Evolutionary conservation across 2,888 invertebrate genomes (phyloP), one percentile per base, ranked within the genome.

Genomic region (Cactoblastis cactorum): DNA sequence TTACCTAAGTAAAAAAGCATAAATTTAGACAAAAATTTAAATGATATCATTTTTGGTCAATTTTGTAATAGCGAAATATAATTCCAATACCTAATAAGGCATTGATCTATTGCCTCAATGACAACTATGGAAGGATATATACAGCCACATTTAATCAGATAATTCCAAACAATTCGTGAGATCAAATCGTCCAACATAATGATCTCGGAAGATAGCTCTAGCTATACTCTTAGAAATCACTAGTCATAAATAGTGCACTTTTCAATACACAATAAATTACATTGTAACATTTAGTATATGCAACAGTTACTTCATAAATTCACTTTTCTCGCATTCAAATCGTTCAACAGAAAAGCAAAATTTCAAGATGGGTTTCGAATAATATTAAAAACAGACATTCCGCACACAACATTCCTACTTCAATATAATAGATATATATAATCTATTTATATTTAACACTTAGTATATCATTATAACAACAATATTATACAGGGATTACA

Each of bases 321-420:
- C 55, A 64, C 56, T 60, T 65, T 65, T 58, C 55, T 43, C 54
- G 55, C 59, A 61, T 58, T 57, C 51, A 55, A 59, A 50, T 41
- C 49, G 52, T 58, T 59, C 55, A 68, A 67, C 62, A 63, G 63
- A 68, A 63, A 66, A 58, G 63, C 65, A 61, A 54, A 63, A 69
- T 67, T 61, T 69, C 71, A 69, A 70, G 64, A 62, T 64, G 72
- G 73, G 69, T 78, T 43, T 75, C 65, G 69, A 80, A 87, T 87
- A 86, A 87, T 80, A 87, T 86, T 86, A 88, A 86, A 86, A 88
- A 87, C 81, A 81, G 74, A 66, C 71, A 73, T 71, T 63, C 62
- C 69, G 57, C 61, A 62, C 63, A 61, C 65, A 69, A 74, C 71
- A 74, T 71, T 71, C 74, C 74, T 80, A 80, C 75, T 63, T 77